A percentile compares a stretch with the other conserved stretches of the same genome.
These are phyloP conservation scores for Prietella phreatophila DNA, from an alignment of 2,113 vertebrate genomes.

Conservation along the genomic window DNA sequence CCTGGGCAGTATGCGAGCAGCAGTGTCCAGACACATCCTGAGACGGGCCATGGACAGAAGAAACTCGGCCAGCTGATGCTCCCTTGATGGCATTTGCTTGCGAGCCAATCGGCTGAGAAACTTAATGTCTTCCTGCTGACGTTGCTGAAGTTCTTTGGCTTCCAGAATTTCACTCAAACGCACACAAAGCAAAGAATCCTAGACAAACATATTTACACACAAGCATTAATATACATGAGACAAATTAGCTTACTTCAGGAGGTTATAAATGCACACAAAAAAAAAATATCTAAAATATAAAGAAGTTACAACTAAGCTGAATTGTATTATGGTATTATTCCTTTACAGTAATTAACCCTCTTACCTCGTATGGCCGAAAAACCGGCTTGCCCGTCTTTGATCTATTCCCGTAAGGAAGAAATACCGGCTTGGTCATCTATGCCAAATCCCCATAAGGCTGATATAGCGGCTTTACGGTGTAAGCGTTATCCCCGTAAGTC, in stretches of 20 bases:
- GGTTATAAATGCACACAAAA: background rate
- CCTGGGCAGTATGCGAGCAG: constrained; percentile 60
- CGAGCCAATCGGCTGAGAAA: constrained; percentile 67
- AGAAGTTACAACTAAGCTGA: background rate
- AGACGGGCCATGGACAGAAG: constrained; percentile 66
- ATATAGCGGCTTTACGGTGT: too few relatives aligned
- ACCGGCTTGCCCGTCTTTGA: too few relatives aligned
- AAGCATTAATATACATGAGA: background rate
- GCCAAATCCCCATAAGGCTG: too few relatives aligned
- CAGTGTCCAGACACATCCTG: constrained; percentile 59
- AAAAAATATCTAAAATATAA: background rate
- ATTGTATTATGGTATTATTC: background rate
- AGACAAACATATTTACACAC: constrained; percentile 9
- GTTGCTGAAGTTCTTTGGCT: constrained; percentile 17
- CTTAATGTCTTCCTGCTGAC: constrained; percentile 37
- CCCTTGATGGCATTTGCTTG: constrained; percentile 55
- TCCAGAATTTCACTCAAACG: constrained; percentile 3
- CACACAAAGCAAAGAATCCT: constrained; percentile 66
- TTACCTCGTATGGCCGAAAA: too few relatives aligned
- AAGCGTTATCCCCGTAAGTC: too few relatives aligned
- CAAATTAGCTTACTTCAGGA: background rate
- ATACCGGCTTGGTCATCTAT: too few relatives aligned
- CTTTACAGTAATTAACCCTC: background rate
- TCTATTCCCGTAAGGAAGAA: too few relatives aligned
- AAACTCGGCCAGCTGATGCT: constrained; percentile 66